phyloP scores from a whole-genome alignment of 2,113 vertebrate genomes.

The Solea solea region DNA sequence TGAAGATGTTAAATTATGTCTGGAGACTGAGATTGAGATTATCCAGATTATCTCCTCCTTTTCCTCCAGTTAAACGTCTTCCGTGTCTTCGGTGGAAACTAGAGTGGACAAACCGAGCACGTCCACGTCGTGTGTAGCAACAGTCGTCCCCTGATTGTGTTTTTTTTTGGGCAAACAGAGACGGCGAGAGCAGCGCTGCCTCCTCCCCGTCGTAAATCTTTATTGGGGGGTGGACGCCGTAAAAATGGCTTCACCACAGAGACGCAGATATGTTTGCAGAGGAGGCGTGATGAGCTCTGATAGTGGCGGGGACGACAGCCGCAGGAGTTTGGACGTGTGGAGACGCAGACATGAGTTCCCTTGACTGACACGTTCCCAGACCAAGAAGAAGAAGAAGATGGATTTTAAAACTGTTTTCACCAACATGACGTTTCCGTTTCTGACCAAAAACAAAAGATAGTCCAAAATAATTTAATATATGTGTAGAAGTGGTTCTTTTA shows the following conservation, averaged over 20 bases:
- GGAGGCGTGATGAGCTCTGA: slow-evolving; percentile 40
- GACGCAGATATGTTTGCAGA: slow-evolving; percentile 69
- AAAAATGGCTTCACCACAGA: slow-evolving; percentile 72
- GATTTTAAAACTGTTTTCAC: too few species aligned
- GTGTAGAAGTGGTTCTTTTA: too few species aligned
- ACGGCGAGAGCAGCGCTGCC: slow-evolving; percentile 46
- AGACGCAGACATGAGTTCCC: background rate
- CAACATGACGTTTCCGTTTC: too few species aligned
- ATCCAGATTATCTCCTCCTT: too few species aligned
- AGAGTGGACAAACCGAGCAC: background rate
- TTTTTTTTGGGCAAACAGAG: slow-evolving; percentile 61
- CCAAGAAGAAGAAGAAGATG: too few species aligned
- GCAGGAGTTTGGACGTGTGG: background rate
- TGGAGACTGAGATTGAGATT: too few species aligned
- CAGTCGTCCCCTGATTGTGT: slow-evolving; percentile 5
- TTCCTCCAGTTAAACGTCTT: too few species aligned
- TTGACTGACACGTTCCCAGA: too few species aligned
- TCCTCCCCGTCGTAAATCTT: slow-evolving; percentile 71
- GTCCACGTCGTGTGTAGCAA: slow-evolving; percentile 31
- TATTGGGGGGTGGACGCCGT: slow-evolving; percentile 63
- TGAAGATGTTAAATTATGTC: too few species aligned
- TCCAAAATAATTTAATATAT: too few species aligned
- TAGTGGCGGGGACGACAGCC: slow-evolving; percentile 8
- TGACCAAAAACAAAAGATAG: too few species aligned
- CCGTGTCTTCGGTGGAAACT: background rate